These are phyloP conservation scores for Gallinago media DNA, from an alignment of 2,113 vertebrate species.

Conservation along the genomic window DNA sequence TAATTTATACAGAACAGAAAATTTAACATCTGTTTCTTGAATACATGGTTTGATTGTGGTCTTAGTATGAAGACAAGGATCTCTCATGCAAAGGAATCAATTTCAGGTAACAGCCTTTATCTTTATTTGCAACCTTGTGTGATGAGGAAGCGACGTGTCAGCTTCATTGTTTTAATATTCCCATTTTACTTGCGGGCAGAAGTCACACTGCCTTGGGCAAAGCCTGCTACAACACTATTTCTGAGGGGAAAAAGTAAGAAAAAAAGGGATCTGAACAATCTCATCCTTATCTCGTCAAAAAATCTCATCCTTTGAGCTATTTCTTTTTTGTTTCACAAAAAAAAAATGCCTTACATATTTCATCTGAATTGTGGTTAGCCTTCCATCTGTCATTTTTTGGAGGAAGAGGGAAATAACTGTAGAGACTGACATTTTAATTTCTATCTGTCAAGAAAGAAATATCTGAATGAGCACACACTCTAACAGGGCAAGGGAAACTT, in stretches of 20 bases:
- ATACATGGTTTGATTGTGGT: background rate
- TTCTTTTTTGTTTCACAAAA: background rate
- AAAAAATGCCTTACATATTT: background rate
- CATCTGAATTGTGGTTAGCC: background rate
- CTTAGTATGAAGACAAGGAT: background rate
- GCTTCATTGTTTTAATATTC: background rate
- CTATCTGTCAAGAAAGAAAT: slow-evolving; percentile 12
- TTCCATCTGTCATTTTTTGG: background rate
- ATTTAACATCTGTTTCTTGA: background rate
- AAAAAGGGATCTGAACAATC: background rate
- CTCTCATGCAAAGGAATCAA: background rate
- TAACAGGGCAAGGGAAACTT: background rate
- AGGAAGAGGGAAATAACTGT: background rate
- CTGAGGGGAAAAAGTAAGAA: background rate
- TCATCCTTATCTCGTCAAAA: background rate
- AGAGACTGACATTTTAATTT: slow-evolving; percentile 29
- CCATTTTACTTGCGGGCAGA: background rate
- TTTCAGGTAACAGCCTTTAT: background rate
- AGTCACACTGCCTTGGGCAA: background rate
- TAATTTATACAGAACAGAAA: background rate
- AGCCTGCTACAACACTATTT: background rate
- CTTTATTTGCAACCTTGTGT: background rate
- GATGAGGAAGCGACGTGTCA: background rate
- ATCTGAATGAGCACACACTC: background rate
- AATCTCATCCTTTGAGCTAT: background rate